A percentile compares a stretch with the other conserved stretches of the same genome.
Conservation (phyloP, 2,113 vertebrate genomes). For the Rhinopomastus cyanomelas region DNA sequence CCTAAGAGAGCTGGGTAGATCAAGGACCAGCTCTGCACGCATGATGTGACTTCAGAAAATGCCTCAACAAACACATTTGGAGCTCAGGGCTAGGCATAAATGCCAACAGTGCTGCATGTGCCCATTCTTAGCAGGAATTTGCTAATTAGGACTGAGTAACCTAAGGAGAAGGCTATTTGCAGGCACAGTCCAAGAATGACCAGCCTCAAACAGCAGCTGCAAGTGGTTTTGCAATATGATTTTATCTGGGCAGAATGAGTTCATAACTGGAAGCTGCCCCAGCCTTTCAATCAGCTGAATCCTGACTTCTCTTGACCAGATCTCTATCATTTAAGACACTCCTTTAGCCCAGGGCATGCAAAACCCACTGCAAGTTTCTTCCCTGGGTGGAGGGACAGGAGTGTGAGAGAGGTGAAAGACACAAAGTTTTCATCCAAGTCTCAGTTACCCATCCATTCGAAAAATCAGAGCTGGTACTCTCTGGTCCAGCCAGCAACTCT, state of each 20-base stretch:
- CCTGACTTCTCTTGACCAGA: neutral
- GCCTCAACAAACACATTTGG: neutral
- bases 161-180: slow-evolving; percentile 8
- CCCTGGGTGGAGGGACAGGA: neutral
- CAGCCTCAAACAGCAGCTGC: slow-evolving; percentile 41
- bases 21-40: neutral
- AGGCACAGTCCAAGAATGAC: slow-evolving; percentile 25
- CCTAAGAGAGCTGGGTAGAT: neutral
- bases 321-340: neutral
- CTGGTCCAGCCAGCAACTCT: neutral
- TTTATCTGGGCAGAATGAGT: slow-evolving; percentile 43
- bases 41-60: neutral
- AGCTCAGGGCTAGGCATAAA: neutral
- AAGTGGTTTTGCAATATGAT: slow-evolving; percentile 30
- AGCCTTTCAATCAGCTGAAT: slow-evolving; percentile 7
- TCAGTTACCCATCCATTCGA: neutral
- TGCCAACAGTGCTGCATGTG: neutral
- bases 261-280: slow-evolving; percentile 17
- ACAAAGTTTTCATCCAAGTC: neutral
- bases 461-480: neutral
- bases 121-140: neutral
- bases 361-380: neutral
- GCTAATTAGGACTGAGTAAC: slow-evolving; percentile 10
- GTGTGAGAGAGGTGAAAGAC: neutral
- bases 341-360: neutral